Evolutionary conservation across 2,113 vertebrate species (phyloP), one percentile per base, ranked within the genome.

Genomic region (Myiozetetes cayanensis): DNA sequence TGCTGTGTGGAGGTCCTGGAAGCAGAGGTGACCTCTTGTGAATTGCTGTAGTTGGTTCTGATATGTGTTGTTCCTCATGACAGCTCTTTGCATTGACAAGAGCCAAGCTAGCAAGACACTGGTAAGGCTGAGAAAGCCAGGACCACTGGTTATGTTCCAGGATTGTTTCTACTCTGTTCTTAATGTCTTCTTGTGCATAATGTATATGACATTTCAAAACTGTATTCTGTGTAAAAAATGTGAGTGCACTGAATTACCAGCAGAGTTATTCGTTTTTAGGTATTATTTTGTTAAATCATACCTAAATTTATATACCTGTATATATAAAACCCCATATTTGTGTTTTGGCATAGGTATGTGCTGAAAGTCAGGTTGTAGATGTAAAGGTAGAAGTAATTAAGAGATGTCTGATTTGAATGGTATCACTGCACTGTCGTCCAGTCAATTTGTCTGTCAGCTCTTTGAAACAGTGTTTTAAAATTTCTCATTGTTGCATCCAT

Each of bases 211-310:
- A 9, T 8, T 75, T 61, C 27, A 85, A 44, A 89, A 71, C 14
- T 1, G 0, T 70, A 0, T 59, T 67, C 35, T 58, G 0, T 6
- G 2, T 52, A 24, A n/a, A 55, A 65, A 59, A 37, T 35, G 23
- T 4, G 1, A 22, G 16, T 28, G 8, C 30, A 28, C 16, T 85
- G 61, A 50, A 55, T 67, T 82, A n/a, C 10, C 9, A 78, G 7
- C 10, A 31, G 33, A 63, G 15, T 56, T 78, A 58, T 9, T 92
- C n/a, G 14, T 24, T 81, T 67, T 24, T 78, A 46, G 33, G 24
- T 73, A n/a, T 5, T 4, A 4, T 9, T 89, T 52, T 67, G 10
- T 12, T 82, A 47, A 78, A 46, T 46, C 44, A 46, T 21, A 46
- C 44, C 44, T 46, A 46, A 46, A 46, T 46, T 46, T 46, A 46